These are phyloP conservation scores for Rhipidura dahli DNA, from an alignment of 2,113 vertebrate genomes.

Conservation along the genomic window DNA sequence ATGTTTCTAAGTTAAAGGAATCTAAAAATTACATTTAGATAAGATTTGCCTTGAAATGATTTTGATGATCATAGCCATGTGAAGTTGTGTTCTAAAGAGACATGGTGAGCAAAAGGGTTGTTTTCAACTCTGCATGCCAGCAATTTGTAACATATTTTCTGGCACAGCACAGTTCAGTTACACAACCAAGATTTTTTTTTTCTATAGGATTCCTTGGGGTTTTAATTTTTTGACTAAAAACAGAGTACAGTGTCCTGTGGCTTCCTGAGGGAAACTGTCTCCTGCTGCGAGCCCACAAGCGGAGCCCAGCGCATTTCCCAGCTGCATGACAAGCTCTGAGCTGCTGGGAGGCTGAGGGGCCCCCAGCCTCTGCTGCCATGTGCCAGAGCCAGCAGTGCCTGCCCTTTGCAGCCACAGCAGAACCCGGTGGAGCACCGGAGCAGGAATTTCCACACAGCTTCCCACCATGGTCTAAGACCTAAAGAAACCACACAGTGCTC, in stretches of 20 bases:
- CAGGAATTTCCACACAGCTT: not conserved
- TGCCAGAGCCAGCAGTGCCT: not conserved
- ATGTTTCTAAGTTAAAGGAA: not conserved
- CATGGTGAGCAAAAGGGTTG: not conserved
- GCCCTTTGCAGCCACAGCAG: not conserved
- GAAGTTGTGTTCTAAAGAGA: not conserved
- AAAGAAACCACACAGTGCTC: rapidly evolving
- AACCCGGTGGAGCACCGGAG: not conserved
- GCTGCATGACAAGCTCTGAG: not conserved
- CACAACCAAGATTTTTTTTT: not conserved
- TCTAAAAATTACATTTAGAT: not conserved
- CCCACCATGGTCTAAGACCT: rapidly evolving
- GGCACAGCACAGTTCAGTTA: not conserved
- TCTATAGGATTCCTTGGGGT: not conserved
- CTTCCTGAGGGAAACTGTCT: not conserved
- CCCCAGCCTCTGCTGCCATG: not conserved
- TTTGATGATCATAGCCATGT: not conserved
- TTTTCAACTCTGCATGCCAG: not conserved
- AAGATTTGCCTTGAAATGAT: not conserved
- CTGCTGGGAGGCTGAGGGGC: not conserved
- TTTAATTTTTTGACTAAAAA: not conserved
- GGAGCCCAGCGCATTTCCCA: not conserved
- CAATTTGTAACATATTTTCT: not conserved
- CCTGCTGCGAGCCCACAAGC: not conserved
- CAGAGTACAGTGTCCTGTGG: not conserved